Evolutionary conservation across 2,113 vertebrate genomes (phyloP), one percentile per base, ranked within the genome.

Genomic region (Otolemur garnettii): DNA sequence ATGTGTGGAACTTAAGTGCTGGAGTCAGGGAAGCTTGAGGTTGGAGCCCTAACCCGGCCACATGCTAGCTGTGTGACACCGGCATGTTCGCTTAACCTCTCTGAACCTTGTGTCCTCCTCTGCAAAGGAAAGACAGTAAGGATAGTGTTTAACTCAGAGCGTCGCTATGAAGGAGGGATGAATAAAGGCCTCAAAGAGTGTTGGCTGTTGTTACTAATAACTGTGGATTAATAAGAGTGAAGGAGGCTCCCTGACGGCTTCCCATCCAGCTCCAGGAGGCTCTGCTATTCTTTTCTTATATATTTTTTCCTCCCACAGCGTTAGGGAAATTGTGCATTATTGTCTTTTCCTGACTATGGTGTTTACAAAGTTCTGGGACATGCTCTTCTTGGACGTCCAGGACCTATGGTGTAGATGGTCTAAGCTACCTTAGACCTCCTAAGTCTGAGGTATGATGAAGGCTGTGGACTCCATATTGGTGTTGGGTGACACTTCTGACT

Each of bases 1-100:
- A 96, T 95, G 78, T 84, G 74, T 90, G 72, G 50, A 24, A 50
- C 85, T 50, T 72, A 91, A 68, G 26, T 80, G 42, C 75, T 80
- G 24, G 38, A 77, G 69, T 74, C 90, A 82, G 81, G 42, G 68
- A 84, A 62, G 38, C 59, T 69, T 53, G 69, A 71, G 8, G 6
- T 60, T 22, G 55, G 53, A 82, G 75, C 59, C 42, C 59, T 45
- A 62, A n/a, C 66, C 83, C 72, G 86, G 64, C 62, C 17, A 35
- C 18, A 1, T 53, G 28, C 45, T 87, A 15, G 74, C 92, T 89
- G 93, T 91, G 91, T 69, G 71, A 91, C 79, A 42, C 57, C 2
- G 60, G 17, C 7, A 24, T 42, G n/a, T 45, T 28, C 87, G 57
- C 57, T 87, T 77, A 55, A 82, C 75, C 64, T 97, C 79, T 95